Evolutionary conservation across 1,140 invertebrate genomes (phyloP).

Genomic region (Tyrophagus putrescentiae): DNA sequence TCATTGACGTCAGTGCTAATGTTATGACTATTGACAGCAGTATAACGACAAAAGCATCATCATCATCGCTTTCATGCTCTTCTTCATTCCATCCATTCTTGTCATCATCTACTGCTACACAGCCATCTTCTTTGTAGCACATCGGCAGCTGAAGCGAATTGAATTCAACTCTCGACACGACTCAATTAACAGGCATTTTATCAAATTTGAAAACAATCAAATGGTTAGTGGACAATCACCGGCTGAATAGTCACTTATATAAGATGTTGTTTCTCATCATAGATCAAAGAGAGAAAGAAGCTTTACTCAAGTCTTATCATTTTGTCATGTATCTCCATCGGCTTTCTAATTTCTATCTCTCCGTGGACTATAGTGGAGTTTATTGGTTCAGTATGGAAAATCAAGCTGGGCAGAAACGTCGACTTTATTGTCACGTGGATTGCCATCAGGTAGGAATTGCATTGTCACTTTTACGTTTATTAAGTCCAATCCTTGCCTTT

Average conservation of each 20-base stretch:
- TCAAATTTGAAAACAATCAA: conserved; percentile 5
- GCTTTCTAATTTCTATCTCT: conserved; percentile 13
- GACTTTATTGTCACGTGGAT: conserved; percentile 19
- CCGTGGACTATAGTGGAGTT: conserved; percentile 15
- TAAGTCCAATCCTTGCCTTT: too few relatives aligned
- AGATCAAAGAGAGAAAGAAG: conserved; percentile 19
- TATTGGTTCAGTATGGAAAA: conserved; percentile 13
- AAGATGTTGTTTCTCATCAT: background rate
- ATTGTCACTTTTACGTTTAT: too few relatives aligned
- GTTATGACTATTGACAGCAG: too few relatives aligned
- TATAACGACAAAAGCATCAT: conserved; percentile 7
- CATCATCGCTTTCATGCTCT: background rate
- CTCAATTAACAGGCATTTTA: conserved; percentile 1
- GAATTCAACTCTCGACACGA: background rate
- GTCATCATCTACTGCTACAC: conserved; percentile 13
- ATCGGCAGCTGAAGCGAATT: conserved; percentile 2
- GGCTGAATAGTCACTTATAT: background rate
- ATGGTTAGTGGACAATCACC: background rate
- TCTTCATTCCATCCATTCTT: conserved; percentile 12
- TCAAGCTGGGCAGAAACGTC: background rate
- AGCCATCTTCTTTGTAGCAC: conserved; percentile 7
- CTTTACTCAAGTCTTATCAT: conserved; percentile 7
- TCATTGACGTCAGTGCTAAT: background rate
- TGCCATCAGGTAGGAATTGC: too few relatives aligned
- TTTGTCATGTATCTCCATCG: conserved; percentile 8